Base-by-base conservation (phyloP, 2,888 invertebrate genomes). In the Malthinus flaveolus region DNA sequence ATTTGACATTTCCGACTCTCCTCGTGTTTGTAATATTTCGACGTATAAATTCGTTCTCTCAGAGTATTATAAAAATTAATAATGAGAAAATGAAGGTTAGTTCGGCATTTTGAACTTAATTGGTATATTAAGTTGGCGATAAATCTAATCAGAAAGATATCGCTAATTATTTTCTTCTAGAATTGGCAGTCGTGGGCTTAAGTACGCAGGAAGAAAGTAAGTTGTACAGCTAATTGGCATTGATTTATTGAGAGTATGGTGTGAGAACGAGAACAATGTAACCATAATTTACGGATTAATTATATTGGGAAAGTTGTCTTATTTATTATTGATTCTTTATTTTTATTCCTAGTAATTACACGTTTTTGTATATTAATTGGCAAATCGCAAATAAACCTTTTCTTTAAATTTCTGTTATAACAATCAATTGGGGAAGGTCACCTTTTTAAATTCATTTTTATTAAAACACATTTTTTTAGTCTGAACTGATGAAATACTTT, bases 271-370 rank as follows among this genome's bases (percentile, higher is more conserved):
- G 65, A 66, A 66, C 66, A 65, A 65, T 65, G 62, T 56, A 44
- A 54, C 62, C 52, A 63, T 66, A 66, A 66, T 65, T 66, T 66
- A 65, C 62, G 63, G 66, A 64, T 65, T 66, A 66, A 63, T 66
- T 65, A 65, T 23, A 23, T 57, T 62, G 63, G 61, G 63, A 44
- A 64, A 54, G 53, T 49, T 56, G 53, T 49, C 34, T 49, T 35
- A 49, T 34, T 12, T 13, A 9, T 31, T 34, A 23, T 49, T 35
- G 49, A 49, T 49, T 15, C 13, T 49, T 36, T 35, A 4, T n/a
- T 23, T 23, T 23, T 23, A 23, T 23, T 3, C 23, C 23, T 23
- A 23, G 2, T 23, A 23, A 23, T 23, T 23, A 35, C 10, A 34
- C 7, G 34, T 15, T 15, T 35, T 36, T 34, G n/a, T n/a, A 23